A percentile compares a stretch with the other conserved stretches of the same genome.
Evolutionary conservation across 2,797 vertebrate genomes (phyloP).

Genomic region (Tadarida brasiliensis): DNA sequence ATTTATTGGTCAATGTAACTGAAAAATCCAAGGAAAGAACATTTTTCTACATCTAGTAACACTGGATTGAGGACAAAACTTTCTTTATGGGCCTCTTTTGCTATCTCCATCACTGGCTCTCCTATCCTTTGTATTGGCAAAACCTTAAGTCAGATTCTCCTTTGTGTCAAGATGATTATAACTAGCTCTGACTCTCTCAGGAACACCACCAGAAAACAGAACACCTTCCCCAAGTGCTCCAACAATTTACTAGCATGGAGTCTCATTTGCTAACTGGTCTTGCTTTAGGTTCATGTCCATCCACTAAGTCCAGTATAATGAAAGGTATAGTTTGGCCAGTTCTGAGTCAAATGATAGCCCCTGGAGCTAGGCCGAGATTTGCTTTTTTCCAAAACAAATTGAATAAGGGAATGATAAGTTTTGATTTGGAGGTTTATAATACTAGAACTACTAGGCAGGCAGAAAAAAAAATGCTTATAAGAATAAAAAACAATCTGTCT

Average conservation of each 20-base stretch:
- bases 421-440: not conserved
- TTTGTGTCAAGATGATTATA: not conserved
- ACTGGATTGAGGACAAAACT: not conserved
- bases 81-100: not conserved
- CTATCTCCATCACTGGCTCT: not conserved
- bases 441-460: not conserved
- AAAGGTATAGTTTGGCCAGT: not conserved
- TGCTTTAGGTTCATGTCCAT: not conserved
- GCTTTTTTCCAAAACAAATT: not conserved
- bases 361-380: not conserved
- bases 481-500: not conserved
- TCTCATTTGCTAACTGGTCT: not conserved
- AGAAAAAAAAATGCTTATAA: not conserved
- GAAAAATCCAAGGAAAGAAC: not conserved
- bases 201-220: not conserved
- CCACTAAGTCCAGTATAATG: not conserved
- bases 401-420: not conserved
- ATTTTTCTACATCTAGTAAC: not conserved
- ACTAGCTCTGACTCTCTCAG: not conserved
- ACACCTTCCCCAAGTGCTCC: not conserved
- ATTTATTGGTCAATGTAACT: not conserved
- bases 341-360: not conserved
- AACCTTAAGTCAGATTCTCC: not conserved
- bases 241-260: not conserved
- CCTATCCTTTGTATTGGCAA: not conserved